Conservation (phyloP, 2,888 invertebrate species). For the Xylophagus ater region DNA sequence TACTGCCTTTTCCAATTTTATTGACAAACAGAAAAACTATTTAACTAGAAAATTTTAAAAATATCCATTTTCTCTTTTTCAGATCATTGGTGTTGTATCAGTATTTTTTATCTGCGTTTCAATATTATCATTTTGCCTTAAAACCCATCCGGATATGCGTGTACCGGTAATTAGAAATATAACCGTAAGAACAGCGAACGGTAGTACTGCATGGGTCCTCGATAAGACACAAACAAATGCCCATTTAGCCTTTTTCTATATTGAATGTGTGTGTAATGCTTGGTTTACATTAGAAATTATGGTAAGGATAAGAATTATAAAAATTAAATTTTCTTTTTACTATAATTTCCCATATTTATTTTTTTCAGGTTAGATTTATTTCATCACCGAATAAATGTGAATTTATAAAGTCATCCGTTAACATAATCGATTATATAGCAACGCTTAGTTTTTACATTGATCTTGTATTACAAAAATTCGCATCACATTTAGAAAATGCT, state of each 20-base stretch:
- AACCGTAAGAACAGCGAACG: slow-evolving; percentile 63
- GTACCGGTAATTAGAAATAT: slow-evolving; percentile 78
- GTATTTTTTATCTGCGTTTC: slow-evolving; percentile 99
- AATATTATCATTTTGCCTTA: slow-evolving; percentile 97
- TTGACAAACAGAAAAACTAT: too few relatives aligned
- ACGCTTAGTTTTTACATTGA: slow-evolving; percentile 98
- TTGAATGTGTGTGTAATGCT: slow-evolving; percentile 96
- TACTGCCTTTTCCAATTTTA: too few relatives aligned
- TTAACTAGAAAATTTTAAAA: too few relatives aligned
- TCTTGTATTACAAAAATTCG: slow-evolving; percentile 77
- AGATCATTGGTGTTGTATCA: slow-evolving; percentile 96
- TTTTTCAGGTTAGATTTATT: slow-evolving; percentile 61
- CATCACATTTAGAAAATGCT: slow-evolving; percentile 84
- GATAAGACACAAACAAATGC: slow-evolving; percentile 92
- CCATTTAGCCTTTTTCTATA: slow-evolving; percentile 95
- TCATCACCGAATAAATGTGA: slow-evolving; percentile 89
- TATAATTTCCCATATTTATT: slow-evolving; percentile 13
- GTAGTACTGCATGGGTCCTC: slow-evolving; percentile 68
- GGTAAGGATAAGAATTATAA: slow-evolving; percentile 27
- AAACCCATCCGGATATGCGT: slow-evolving; percentile 98
- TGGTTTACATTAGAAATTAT: slow-evolving; percentile 99
- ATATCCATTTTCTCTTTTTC: slow-evolving; percentile 34
- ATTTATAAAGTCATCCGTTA: slow-evolving; percentile 92
- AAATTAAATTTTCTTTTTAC: too few relatives aligned
- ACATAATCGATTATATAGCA: slow-evolving; percentile 98